Evolutionary conservation across 1,140 invertebrate genomes (phyloP), one percentile per base, ranked within the genome.

Genomic region (Plutomurus gul): DNA sequence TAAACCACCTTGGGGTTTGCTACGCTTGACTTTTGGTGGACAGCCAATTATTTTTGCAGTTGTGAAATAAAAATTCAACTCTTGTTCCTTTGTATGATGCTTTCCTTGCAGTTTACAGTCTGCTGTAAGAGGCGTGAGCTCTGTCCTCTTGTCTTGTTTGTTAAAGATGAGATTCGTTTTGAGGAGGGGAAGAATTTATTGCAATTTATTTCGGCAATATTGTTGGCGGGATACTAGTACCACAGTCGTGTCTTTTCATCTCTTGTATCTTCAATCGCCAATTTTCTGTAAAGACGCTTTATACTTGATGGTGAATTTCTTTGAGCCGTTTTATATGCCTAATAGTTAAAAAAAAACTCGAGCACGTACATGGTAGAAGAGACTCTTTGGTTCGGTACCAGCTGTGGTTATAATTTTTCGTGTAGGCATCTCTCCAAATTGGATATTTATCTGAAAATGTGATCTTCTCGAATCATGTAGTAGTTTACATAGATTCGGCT

Each of bases 1-100:
- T 65, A 33, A 65, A 65, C 56, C 56, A 65, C 56, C 56, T 65
- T 65, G 56, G 56, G 56, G 27, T 65, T 65, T 27, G 56, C n/a
- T 65, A 65, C 30, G 27, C 27, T 51, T 65, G 27, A 65, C 56
- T 65, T 27, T 65, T 65, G 56, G 56, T 65, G 56, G 56, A 65
- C 27, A 30, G 56, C 56, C 56, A 65, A 65, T 65, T 65, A 30
- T 30, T 65, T 27, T 65, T 11, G 30, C 7, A 30, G 56, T 65
- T 36, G 30, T 3, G n/a, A 65, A 65, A 25, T 13, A n/a, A 65
- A 65, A 30, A 65, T 65, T 65, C 27, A 30, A 33, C 56, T 65
- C 56, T 60, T 27, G 30, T 25, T 30, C 7, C 22, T 65, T 30
- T 65, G 27, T 33, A 30, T 13, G n/a, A n/a, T 43, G n/a, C n/a